A percentile compares a stretch with the other conserved stretches of the same genome.
Conservation (phyloP, 2,113 vertebrate species). For the Sardina pilchardus region DNA sequence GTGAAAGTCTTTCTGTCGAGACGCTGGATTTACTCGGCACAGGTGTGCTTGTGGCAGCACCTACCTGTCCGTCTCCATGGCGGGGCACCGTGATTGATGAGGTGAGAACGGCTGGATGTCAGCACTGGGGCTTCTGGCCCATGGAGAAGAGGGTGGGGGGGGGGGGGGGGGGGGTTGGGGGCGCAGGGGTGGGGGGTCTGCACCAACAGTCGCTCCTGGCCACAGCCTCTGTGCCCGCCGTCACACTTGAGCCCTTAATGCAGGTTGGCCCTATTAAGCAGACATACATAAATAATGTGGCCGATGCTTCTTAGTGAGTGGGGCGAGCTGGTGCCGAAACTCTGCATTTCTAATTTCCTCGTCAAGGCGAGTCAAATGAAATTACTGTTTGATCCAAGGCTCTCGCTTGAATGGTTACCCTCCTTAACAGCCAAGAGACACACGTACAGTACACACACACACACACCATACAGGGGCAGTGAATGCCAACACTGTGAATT, state of each 20-base stretch:
- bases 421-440: constrained; percentile 11
- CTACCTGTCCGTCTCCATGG: constrained; percentile 44
- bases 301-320: constrained; percentile 13
- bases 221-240: constrained; percentile 18
- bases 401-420: constrained; percentile 9
- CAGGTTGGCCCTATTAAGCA: constrained; percentile 40
- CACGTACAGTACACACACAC: background rate
- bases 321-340: background rate
- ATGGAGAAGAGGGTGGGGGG: constrained; percentile 20
- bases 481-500: background rate
- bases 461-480: background rate
- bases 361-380: constrained; percentile 35
- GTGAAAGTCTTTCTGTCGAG: constrained; percentile 47
- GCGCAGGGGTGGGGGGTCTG: background rate
- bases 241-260: constrained; percentile 42
- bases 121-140: constrained; percentile 26
- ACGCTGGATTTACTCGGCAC: constrained; percentile 46
- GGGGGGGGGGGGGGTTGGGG: background rate
- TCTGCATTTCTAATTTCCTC: constrained; percentile 43
- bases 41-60: constrained; percentile 47
- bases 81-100: constrained; percentile 37
- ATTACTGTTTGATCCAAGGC: constrained; percentile 35
- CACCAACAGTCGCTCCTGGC: constrained; percentile 30
- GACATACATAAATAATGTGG: constrained; percentile 45
- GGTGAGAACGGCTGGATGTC: constrained; percentile 31